Percentiles rank a stretch among this genome's conserved stretches.
Evolutionary conservation across 2,113 vertebrate genomes (phyloP).

Genomic region (Micromys minutus): DNA sequence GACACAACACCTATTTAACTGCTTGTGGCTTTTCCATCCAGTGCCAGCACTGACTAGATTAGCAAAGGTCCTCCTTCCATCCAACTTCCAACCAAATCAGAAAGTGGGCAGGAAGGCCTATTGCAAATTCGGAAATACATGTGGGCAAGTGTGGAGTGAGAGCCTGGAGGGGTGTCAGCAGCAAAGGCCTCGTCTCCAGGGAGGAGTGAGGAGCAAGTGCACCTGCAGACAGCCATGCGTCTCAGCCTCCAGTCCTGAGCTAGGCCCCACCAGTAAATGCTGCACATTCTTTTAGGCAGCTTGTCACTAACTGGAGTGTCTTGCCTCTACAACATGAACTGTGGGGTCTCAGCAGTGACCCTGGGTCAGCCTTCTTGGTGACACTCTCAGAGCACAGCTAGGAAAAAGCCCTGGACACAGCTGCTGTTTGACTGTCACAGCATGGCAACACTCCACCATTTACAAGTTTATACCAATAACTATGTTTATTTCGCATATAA

Average conservation of each 20-base stretch:
- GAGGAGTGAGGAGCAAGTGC: too few relatives aligned
- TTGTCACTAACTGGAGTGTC: rapidly evolving
- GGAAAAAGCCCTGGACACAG: background rate
- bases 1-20: background rate
- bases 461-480: background rate
- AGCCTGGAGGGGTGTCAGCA: background rate
- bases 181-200: rapidly evolving
- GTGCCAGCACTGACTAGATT: background rate
- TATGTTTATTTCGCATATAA: background rate
- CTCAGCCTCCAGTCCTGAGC: background rate
- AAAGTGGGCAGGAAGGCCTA: background rate
- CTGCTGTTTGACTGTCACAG: background rate
- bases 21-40: background rate
- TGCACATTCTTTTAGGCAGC: background rate
- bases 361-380: background rate
- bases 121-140: too few relatives aligned
- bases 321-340: too few relatives aligned
- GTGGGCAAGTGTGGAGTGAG: too few relatives aligned
- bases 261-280: too few relatives aligned
- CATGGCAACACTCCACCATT: background rate
- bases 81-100: background rate
- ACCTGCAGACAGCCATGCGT: rapidly evolving
- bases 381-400: background rate
- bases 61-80: background rate
- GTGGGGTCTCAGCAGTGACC: background rate